These are phyloP conservation scores for Tretioscincus oriximinensis DNA, from an alignment of 2,113 vertebrate genomes.

Conservation along the genomic window DNA sequence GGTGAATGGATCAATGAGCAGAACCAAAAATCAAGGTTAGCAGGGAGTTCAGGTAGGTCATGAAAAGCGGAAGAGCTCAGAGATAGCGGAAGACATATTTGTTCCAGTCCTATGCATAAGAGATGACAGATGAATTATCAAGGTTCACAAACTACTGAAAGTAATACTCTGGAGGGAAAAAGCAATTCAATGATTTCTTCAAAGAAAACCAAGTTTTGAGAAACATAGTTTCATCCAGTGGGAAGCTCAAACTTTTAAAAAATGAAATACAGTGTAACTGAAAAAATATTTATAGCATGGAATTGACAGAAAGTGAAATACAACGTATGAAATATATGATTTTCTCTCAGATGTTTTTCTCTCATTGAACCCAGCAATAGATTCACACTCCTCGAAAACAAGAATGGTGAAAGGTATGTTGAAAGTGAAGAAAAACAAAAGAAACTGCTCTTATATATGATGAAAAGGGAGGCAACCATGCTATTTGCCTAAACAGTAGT, in stretches of 20 bases:
- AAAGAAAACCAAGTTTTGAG: too few relatives aligned
- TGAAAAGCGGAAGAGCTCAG: background rate
- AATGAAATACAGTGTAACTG: background rate
- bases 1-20: background rate
- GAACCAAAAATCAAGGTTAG: background rate
- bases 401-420: background rate
- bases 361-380: background rate
- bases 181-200: too few relatives aligned
- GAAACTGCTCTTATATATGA: background rate
- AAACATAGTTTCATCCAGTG: too few relatives aligned
- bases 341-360: background rate
- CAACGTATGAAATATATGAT: background rate
- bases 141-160: background rate
- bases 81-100: background rate
- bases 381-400: background rate
- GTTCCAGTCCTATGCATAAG: background rate
- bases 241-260: background rate
- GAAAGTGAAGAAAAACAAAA: background rate
- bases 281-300: background rate
- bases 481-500: conserved; percentile 10
- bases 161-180: background rate
- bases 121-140: background rate
- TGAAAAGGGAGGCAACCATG: background rate
- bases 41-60: background rate
- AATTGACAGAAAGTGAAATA: background rate